Evolutionary conservation across 2,888 invertebrate genomes (phyloP).

Genomic region (Andrena dorsata): DNA sequence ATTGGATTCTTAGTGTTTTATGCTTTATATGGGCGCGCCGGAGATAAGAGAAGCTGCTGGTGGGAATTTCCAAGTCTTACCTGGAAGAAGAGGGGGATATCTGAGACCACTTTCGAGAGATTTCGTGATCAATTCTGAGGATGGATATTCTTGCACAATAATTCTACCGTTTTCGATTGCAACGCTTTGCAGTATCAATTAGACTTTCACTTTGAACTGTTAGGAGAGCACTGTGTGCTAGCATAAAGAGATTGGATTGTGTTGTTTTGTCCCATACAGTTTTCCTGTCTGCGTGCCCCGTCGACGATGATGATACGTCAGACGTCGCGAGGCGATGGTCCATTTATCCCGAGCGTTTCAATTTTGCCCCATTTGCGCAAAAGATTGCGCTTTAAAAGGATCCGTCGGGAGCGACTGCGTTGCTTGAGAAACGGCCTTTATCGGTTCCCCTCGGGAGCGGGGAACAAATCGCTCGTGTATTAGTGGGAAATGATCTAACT

Average conservation of each 20-base stretch:
- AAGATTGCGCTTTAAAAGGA: slow-evolving; percentile 66
- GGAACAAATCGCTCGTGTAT: slow-evolving; percentile 53
- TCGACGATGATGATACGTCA: slow-evolving; percentile 28
- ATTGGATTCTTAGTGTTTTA: slow-evolving; percentile 30
- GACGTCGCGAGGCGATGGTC: slow-evolving; percentile 49
- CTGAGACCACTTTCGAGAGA: not conserved
- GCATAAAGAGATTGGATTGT: not conserved
- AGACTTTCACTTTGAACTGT: too few relatives aligned
- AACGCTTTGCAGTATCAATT: too few relatives aligned
- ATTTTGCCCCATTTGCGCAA: slow-evolving; percentile 69
- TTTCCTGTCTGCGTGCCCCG: not conserved
- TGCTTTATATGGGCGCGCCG: not conserved
- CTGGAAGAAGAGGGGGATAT: not conserved
- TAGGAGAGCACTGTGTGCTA: not conserved
- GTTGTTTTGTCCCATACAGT: not conserved
- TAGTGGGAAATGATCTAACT: slow-evolving; percentile 54
- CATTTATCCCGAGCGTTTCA: slow-evolving; percentile 65
- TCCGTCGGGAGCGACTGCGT: slow-evolving; percentile 36
- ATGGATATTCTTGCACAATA: too few relatives aligned
- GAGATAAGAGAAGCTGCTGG: slow-evolving; percentile 4
- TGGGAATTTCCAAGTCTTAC: not conserved
- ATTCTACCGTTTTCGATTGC: too few relatives aligned
- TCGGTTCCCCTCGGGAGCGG: slow-evolving; percentile 7
- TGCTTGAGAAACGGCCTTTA: slow-evolving; percentile 45
- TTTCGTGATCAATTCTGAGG: too few relatives aligned